Evolutionary conservation across 2,113 vertebrate species (phyloP).

Genomic region (Vulpes ferrilata): DNA sequence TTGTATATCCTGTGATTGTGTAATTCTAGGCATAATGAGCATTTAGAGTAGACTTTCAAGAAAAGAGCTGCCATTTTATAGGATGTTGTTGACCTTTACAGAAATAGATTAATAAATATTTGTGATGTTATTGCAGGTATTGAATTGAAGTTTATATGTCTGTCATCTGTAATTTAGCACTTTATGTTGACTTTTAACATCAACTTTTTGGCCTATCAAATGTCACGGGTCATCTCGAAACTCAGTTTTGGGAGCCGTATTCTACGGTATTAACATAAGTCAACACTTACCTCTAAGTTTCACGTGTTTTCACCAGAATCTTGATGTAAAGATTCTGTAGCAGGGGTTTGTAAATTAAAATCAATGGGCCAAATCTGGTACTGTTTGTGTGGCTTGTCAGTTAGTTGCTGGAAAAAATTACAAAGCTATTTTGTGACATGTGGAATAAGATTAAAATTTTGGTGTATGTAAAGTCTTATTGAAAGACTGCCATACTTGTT

Average conservation of each 20-base stretch:
- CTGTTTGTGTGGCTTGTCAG: neutral
- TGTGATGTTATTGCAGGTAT: neutral
- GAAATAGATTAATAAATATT: neutral
- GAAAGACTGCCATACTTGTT: neutral
- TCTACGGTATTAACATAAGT: neutral
- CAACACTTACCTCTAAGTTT: neutral
- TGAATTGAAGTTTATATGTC: neutral
- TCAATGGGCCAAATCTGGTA: neutral
- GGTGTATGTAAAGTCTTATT: neutral
- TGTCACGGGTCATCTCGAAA: neutral
- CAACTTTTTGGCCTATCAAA: neutral
- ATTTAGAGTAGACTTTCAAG: neutral
- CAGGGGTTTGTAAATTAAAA: neutral
- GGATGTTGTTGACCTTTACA: neutral
- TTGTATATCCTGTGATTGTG: neutral
- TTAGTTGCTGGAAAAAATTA: neutral
- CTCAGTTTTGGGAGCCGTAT: neutral
- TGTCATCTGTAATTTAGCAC: neutral
- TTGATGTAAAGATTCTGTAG: neutral
- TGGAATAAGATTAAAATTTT: neutral
- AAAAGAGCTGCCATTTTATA: neutral
- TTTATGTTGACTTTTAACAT: neutral
- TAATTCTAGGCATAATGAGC: neutral
- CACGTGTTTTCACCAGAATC: neutral
- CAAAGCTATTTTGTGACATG: neutral